Percentiles rank a stretch among this genome's conserved stretches.
These are phyloP conservation scores for Protomyctophum bolini DNA, from an alignment of 2,113 vertebrate genomes.

Conservation along the genomic window DNA sequence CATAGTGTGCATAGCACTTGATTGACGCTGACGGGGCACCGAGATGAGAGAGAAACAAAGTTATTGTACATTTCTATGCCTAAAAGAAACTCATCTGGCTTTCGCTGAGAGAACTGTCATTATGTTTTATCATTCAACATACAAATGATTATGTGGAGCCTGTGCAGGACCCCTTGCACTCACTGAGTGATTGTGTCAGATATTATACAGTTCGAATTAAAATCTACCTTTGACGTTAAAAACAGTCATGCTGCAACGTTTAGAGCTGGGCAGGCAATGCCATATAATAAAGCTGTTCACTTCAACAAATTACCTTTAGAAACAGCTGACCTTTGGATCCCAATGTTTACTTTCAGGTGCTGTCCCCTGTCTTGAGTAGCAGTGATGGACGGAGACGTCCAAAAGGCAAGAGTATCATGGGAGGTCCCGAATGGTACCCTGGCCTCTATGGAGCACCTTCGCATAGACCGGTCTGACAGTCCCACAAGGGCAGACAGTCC, in stretches of 20 bases:
- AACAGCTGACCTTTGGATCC: conserved; percentile 35
- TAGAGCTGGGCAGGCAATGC: background rate
- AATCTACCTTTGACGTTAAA: too few species aligned
- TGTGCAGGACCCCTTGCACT: too few species aligned
- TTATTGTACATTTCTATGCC: too few species aligned
- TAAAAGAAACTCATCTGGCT: too few species aligned
- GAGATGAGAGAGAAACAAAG: too few species aligned
- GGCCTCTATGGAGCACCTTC: conserved; percentile 78
- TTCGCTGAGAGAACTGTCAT: too few species aligned
- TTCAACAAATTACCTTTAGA: background rate
- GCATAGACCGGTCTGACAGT: conserved; percentile 86
- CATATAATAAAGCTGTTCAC: conserved; percentile 6
- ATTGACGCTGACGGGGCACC: too few species aligned
- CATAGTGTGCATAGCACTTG: too few species aligned
- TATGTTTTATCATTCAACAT: too few species aligned
- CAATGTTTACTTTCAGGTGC: conserved; percentile 35
- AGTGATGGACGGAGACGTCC: conserved; percentile 85
- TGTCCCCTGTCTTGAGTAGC: conserved; percentile 20
- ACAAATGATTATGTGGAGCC: too few species aligned
- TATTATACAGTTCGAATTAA: too few species aligned
- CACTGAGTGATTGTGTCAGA: too few species aligned
- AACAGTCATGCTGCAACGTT: background rate
- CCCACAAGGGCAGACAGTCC: conserved; percentile 93
- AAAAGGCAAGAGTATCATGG: conserved; percentile 76
- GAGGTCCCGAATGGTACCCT: conserved; percentile 79